Conservation (phyloP, 2,888 invertebrate genomes). For the Tetranychus truncatus region DNA sequence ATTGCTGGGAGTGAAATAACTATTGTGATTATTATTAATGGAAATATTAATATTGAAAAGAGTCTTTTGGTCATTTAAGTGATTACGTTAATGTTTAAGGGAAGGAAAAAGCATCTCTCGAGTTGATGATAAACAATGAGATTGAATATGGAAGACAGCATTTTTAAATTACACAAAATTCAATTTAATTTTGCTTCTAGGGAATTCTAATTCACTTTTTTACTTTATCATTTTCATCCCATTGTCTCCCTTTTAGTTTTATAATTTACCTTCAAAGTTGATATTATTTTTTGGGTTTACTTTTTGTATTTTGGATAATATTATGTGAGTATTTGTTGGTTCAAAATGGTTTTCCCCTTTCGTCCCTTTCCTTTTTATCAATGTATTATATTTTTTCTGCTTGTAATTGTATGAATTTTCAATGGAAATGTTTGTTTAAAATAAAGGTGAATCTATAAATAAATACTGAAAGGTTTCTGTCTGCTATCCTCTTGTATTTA, state of each 20-base stretch:
- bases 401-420: neutral
- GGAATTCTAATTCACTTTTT: slow-evolving; percentile 2
- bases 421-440: neutral
- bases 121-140: too few relatives aligned
- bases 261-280: neutral
- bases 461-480: neutral
- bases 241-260: neutral
- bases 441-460: neutral
- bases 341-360: neutral
- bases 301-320: neutral
- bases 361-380: neutral
- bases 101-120: too few relatives aligned
- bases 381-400: neutral
- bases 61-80: too few relatives aligned
- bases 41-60: too few relatives aligned
- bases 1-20: too few relatives aligned
- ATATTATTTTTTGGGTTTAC: neutral
- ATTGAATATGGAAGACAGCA: too few relatives aligned
- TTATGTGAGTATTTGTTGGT: neutral
- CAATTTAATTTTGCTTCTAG: too few relatives aligned
- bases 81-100: too few relatives aligned
- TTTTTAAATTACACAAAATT: too few relatives aligned
- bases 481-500: neutral
- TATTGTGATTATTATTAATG: too few relatives aligned
- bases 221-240: neutral